A percentile compares a stretch with the other conserved stretches of the same genome.
phyloP scores from a whole-genome alignment of 2,888 invertebrate species.

The Allolobophora icterica region DNA sequence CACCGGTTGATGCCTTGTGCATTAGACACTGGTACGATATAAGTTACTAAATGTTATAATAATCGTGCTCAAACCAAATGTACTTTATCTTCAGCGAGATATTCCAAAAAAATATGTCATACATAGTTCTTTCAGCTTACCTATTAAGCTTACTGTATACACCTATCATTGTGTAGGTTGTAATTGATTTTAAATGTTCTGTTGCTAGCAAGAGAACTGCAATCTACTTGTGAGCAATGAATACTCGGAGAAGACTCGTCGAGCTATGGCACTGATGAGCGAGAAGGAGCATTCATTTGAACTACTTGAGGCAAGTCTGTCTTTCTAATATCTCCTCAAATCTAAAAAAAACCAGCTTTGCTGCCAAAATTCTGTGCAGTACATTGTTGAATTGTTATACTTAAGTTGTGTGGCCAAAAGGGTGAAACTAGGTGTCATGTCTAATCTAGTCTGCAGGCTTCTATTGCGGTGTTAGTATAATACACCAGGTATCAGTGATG shows the following conservation, averaged over 20 bases:
- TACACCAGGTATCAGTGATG: not conserved
- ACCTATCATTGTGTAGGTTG: not conserved
- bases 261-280: conserved; percentile 77
- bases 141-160: not conserved
- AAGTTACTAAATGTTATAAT: too few species aligned
- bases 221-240: conserved; percentile 70
- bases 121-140: not conserved
- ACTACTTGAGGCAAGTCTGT: conserved; percentile 75
- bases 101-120: too few species aligned
- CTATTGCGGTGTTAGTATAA: too few species aligned
- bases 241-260: conserved; percentile 70
- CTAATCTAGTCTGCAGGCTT: not conserved
- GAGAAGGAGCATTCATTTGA: conserved; percentile 94
- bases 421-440: not conserved
- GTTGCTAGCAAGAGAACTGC: conserved; percentile 67
- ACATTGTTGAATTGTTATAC: too few species aligned
- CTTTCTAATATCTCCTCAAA: not conserved
- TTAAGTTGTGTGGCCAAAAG: too few species aligned
- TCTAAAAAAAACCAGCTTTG: too few species aligned
- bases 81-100: too few species aligned
- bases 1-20: too few species aligned
- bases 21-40: too few species aligned
- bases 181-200: not conserved
- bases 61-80: too few species aligned
- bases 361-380: too few species aligned